phyloP scores from a whole-genome alignment of 2,888 invertebrate genomes.

The Pachliopta kotzebuea region DNA sequence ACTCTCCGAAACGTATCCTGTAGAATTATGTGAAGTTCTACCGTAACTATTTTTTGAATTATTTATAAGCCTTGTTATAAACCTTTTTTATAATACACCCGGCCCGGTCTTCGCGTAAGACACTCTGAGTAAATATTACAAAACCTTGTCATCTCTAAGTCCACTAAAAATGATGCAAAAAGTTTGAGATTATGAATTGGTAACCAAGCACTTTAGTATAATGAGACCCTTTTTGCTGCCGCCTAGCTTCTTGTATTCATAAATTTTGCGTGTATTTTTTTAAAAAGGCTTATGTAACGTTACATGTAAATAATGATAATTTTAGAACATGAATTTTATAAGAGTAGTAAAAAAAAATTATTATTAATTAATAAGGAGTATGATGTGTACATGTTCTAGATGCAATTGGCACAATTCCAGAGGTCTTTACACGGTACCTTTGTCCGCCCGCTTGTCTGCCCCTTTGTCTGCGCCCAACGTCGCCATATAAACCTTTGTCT shows the following conservation, averaged over 20 bases:
- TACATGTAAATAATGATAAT: too few species aligned
- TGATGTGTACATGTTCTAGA: conserved; percentile 37
- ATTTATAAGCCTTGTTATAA: neutral
- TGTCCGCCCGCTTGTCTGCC: conserved; percentile 59
- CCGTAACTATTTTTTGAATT: neutral
- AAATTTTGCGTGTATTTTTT: conserved; percentile 8
- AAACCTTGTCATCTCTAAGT: conserved; percentile 4
- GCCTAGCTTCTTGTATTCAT: conserved; percentile 11
- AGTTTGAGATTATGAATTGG: conserved; percentile 18
- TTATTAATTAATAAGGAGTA: conserved; percentile 34
- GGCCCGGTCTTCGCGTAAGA: neutral
- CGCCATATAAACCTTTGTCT: conserved; percentile 31
- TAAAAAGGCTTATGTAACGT: neutral
- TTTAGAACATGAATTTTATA: too few species aligned
- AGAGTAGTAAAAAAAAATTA: too few species aligned
- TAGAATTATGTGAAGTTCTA: too few species aligned
- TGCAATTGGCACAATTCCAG: conserved; percentile 57
- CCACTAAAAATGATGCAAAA: conserved; percentile 8
- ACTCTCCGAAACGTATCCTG: too few species aligned
- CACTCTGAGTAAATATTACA: neutral
- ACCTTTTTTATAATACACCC: neutral
- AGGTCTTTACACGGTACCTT: conserved; percentile 48
- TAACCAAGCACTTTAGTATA: conserved; percentile 14
- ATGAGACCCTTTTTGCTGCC: conserved; percentile 12
- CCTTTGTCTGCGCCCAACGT: conserved; percentile 49